phyloP scores from a whole-genome alignment of 2,888 invertebrate species.

The Schizaphis graminum region DNA sequence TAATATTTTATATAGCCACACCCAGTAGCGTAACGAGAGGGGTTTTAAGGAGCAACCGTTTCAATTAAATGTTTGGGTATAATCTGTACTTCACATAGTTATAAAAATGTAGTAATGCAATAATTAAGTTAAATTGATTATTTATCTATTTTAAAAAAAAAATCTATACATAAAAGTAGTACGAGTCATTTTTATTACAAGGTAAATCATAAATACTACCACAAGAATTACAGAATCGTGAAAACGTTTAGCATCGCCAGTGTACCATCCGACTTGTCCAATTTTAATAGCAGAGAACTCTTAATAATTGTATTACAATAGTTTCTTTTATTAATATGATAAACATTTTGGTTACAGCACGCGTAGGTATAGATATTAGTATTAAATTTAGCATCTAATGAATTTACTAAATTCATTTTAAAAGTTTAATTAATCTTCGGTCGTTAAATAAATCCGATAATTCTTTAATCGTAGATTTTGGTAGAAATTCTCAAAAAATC shows the following conservation, averaged over 20 bases:
- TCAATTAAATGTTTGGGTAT: neutral
- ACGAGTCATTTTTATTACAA: neutral
- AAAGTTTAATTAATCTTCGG: too few relatives aligned
- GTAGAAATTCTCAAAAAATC: neutral
- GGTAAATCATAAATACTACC: neutral
- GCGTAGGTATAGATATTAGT: too few relatives aligned
- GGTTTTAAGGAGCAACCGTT: neutral
- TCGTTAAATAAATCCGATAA: too few relatives aligned
- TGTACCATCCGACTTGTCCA: too few relatives aligned
- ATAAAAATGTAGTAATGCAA: neutral
- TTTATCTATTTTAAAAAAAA: neutral
- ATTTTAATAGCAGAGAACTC: too few relatives aligned
- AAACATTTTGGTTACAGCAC: too few relatives aligned
- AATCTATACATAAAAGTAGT: neutral
- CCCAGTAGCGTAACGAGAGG: neutral
- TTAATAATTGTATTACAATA: too few relatives aligned
- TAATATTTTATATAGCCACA: neutral
- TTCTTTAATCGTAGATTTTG: neutral
- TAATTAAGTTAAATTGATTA: neutral
- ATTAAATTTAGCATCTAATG: too few relatives aligned
- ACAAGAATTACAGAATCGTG: neutral
- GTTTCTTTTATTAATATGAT: too few relatives aligned
- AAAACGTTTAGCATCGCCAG: neutral
- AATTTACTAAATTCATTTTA: too few relatives aligned
- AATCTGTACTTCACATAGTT: neutral